Conservation (phyloP, 2,113 vertebrate genomes). For the Dicaeum eximium region DNA sequence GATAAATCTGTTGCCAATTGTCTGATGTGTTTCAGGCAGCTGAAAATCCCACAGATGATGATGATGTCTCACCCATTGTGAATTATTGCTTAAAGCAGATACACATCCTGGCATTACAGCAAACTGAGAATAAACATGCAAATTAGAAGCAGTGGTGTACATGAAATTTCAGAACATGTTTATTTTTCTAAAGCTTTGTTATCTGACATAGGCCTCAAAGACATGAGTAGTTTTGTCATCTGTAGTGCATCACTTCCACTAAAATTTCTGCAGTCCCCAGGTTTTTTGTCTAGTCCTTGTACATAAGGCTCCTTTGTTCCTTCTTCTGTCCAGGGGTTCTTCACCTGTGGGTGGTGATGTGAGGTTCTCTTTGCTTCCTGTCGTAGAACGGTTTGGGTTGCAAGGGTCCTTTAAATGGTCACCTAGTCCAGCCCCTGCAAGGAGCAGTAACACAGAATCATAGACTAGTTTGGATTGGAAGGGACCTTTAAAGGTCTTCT, state of each 20-base stretch:
- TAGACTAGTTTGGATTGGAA: background rate
- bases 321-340: background rate
- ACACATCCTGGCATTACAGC: background rate
- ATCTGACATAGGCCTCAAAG: background rate
- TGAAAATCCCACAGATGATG: background rate
- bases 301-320: background rate
- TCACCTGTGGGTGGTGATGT: background rate
- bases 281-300: background rate
- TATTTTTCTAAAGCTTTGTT: slow-evolving; percentile 28
- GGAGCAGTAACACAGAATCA: background rate
- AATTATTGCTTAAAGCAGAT: background rate
- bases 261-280: background rate
- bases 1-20: background rate
- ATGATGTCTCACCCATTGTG: background rate
- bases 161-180: background rate
- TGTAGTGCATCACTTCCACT: background rate
- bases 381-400: background rate
- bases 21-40: background rate
- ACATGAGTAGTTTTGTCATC: background rate
- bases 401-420: background rate
- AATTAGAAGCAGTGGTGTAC: background rate
- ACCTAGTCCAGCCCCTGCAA: background rate
- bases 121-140: slow-evolving; percentile 24
- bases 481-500: background rate
- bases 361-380: background rate